phyloP scores from a whole-genome alignment of 2,797 vertebrate species.

The Gallinago nigripennis region DNA sequence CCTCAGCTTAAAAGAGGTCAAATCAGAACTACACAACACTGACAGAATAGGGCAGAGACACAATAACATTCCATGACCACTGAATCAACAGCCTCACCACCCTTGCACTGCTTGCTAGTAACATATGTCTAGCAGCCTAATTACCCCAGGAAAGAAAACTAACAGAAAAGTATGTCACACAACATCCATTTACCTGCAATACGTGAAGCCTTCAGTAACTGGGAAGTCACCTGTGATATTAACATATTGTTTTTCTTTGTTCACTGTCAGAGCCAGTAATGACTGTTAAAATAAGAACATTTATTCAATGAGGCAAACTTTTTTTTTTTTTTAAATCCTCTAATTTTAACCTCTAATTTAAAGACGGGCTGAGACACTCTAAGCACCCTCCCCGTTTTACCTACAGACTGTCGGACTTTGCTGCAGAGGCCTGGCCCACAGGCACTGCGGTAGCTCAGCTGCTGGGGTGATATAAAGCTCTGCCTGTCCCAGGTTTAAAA shows the following conservation, averaged over 20 bases:
- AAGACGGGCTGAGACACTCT: rapidly evolving
- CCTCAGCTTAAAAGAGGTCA: neutral
- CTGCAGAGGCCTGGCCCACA: neutral
- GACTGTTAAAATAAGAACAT: conserved; percentile 28
- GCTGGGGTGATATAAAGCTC: rapidly evolving
- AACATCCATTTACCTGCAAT: conserved; percentile 62
- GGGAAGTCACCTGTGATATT: conserved; percentile 58
- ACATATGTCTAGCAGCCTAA: neutral
- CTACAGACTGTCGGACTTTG: rapidly evolving
- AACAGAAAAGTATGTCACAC: rapidly evolving
- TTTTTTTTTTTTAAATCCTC: too few species aligned
- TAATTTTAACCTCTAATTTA: neutral
- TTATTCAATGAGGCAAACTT: neutral
- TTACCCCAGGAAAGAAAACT: rapidly evolving
- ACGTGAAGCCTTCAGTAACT: conserved; percentile 41
- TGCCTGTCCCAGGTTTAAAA: rapidly evolving
- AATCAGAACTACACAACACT: neutral
- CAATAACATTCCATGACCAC: rapidly evolving
- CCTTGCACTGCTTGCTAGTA: neutral
- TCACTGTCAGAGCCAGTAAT: neutral
- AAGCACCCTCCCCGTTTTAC: neutral
- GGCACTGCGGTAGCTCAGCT: rapidly evolving
- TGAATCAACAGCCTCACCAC: neutral
- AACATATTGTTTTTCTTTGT: conserved; percentile 59
- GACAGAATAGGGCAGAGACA: rapidly evolving